Base-by-base conservation (phyloP, 2,797 vertebrate species). In the Pygocentrus nattereri region DNA sequence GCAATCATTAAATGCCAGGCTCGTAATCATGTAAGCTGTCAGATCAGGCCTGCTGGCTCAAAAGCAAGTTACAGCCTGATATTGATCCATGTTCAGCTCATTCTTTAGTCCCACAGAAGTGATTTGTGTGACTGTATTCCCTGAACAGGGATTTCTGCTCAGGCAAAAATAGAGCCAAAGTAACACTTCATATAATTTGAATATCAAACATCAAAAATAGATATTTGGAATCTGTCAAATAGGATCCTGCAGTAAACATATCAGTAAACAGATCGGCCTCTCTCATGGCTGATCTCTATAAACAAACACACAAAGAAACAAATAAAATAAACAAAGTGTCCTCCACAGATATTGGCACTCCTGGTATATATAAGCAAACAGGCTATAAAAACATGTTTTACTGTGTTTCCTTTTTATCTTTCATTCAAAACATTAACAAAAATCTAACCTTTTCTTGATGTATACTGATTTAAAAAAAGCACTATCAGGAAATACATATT, bases 1-100 rank as follows among this genome's bases (percentile, higher is more conserved):
- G 74, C 19, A 83, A 69, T 49, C 18, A 78, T 78, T 82, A 82
- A 58, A 74, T 68, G 79, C 23, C 41, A 54, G 71, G 15, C 82
- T 38, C 68, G 30, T 62, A 74, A 83, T 58, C 16, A 67, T 52
- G 34, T 61, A 16, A 61, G 41, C 41, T 49, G 64, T 19, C 49
- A 52, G 25, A 71, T 34, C 4, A 73, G 21, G 21, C 27, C 18
- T 56, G 11, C 34, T 54, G 54, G 54, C 31, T 58, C 34, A 23
- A 79, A 13, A 34, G 4, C 10, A 21, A 38, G 15, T 78, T 31
- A 34, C 11, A 47, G 27, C 18, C 52, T 41, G 19, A 56, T 56
- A 64, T 41, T 56, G 4, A 76, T 47, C 19, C 8, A 71, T 13
- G 52, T 38, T 56, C 18, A 56, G 7, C 50, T 54, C 27, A 49